Conservation (phyloP, 2,888 invertebrate genomes). For the Pherbina coryleti region DNA sequence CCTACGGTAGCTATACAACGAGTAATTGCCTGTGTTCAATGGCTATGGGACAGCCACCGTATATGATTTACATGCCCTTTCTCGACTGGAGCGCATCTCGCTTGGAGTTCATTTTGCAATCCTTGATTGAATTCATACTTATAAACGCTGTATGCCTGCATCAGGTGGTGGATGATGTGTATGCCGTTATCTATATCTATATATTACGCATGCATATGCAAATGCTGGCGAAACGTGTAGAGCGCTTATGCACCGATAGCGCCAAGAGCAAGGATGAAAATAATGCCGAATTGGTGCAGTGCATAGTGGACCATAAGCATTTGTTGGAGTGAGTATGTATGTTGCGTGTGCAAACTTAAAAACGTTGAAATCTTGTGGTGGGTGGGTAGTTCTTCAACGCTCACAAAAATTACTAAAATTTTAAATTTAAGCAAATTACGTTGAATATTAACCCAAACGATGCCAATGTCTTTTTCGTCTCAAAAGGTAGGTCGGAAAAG, state of each 20-base stretch:
- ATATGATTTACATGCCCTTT: slow-evolving; percentile 46
- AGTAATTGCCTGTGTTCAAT: slow-evolving; percentile 45
- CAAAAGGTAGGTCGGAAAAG: too few relatives aligned
- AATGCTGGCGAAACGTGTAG: slow-evolving; percentile 43
- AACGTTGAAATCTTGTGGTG: too few relatives aligned
- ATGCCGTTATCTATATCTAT: slow-evolving; percentile 47
- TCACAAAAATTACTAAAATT: too few relatives aligned
- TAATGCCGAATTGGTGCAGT: slow-evolving; percentile 35
- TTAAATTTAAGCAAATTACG: too few relatives aligned
- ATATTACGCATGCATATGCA: slow-evolving; percentile 45
- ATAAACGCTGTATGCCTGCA: slow-evolving; percentile 45
- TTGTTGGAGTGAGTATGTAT: slow-evolving; percentile 34
- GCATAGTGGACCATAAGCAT: slow-evolving; percentile 42
- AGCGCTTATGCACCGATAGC: slow-evolving; percentile 30
- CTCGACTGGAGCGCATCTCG: slow-evolving; percentile 48
- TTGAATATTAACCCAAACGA: too few relatives aligned
- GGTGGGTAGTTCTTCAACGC: too few relatives aligned
- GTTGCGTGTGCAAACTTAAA: not conserved
- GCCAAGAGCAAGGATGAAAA: slow-evolving; percentile 28
- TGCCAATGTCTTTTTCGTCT: too few relatives aligned
- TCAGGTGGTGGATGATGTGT: slow-evolving; percentile 47
- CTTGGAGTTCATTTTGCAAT: slow-evolving; percentile 44
- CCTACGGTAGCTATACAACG: slow-evolving; percentile 42
- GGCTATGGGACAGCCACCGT: slow-evolving; percentile 48
- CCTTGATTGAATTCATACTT: slow-evolving; percentile 44